Conservation (phyloP, 2,113 vertebrate genomes). For the Herpetotheres cachinnans region DNA sequence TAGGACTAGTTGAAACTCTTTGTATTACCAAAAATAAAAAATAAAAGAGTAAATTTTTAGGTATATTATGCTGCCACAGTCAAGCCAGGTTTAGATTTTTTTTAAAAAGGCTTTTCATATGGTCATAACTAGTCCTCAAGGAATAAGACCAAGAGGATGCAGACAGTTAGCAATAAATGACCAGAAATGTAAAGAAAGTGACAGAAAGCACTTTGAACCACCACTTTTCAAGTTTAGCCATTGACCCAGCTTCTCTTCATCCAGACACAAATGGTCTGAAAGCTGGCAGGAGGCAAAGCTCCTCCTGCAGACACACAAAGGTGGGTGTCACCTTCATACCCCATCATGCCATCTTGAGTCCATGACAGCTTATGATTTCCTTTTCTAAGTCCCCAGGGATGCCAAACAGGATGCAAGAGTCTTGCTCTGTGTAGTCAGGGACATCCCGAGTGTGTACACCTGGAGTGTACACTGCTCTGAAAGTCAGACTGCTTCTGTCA, state of each 20-base stretch:
- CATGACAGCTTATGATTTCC: slow-evolving; percentile 11
- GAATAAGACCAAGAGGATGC: background rate
- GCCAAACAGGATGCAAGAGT: slow-evolving; percentile 42
- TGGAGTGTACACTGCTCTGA: background rate
- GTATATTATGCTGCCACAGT: background rate
- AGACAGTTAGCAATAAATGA: background rate
- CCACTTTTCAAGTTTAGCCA: background rate
- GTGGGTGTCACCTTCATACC: background rate
- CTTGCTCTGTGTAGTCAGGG: background rate
- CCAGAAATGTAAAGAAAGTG: background rate
- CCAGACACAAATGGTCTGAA: background rate
- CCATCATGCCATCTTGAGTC: background rate
- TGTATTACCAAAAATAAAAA: no score
- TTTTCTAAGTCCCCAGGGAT: background rate
- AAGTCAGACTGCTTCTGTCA: slow-evolving; percentile 53
- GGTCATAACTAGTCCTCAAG: background rate
- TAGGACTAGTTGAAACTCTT: background rate
- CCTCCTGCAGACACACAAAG: background rate
- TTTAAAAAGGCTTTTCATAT: background rate
- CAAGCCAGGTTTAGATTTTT: background rate
- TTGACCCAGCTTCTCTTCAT: background rate
- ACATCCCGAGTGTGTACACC: slow-evolving; percentile 34
- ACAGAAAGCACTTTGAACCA: background rate
- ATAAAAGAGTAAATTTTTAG: background rate
- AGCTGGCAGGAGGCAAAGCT: background rate